Evolutionary conservation across 2,888 invertebrate species (phyloP).

Genomic region (Cartodere bifasciata): DNA sequence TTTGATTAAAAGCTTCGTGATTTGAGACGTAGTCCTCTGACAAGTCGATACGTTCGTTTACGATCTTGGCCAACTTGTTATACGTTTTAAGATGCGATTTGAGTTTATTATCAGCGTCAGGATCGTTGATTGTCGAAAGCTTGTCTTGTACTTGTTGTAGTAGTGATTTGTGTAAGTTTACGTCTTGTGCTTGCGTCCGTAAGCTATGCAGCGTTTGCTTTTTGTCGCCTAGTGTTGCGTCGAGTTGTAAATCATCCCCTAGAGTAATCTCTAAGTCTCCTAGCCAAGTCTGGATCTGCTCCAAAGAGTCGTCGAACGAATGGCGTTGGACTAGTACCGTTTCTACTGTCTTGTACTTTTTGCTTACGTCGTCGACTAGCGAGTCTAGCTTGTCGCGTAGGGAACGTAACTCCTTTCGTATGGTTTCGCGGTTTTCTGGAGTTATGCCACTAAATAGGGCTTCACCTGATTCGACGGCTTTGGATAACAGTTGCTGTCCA

Average conservation of each 20-base stretch:
- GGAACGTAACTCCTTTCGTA: constrained; percentile 68
- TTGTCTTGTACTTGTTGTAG: constrained; percentile 74
- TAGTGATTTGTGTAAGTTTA: constrained; percentile 73
- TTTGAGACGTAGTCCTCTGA: constrained; percentile 63
- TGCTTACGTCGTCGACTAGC: constrained; percentile 71
- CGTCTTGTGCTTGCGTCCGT: constrained; percentile 72
- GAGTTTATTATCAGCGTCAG: constrained; percentile 64
- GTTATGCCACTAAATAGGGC: constrained; percentile 69
- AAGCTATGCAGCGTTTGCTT: constrained; percentile 74
- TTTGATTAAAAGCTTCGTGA: constrained; percentile 72
- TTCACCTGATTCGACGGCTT: constrained; percentile 78
- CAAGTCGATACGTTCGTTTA: constrained; percentile 50
- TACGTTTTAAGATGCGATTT: constrained; percentile 62
- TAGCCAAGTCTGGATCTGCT: constrained; percentile 80
- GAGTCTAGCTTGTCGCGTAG: constrained; percentile 75
- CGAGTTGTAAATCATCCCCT: constrained; percentile 54
- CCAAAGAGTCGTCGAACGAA: constrained; percentile 85
- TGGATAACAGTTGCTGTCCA: constrained; percentile 66
- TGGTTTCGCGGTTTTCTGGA: constrained; percentile 73
- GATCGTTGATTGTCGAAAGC: constrained; percentile 64
- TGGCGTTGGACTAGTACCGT: constrained; percentile 80
- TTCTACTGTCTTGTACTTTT: constrained; percentile 77
- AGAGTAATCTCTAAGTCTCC: constrained; percentile 65
- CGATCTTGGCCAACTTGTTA: constrained; percentile 50
- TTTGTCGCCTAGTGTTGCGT: constrained; percentile 76